A percentile compares a stretch with the other conserved stretches of the same genome.
Conservation (phyloP, 2,113 vertebrate species). For the Gymnocephalus cernua region DNA sequence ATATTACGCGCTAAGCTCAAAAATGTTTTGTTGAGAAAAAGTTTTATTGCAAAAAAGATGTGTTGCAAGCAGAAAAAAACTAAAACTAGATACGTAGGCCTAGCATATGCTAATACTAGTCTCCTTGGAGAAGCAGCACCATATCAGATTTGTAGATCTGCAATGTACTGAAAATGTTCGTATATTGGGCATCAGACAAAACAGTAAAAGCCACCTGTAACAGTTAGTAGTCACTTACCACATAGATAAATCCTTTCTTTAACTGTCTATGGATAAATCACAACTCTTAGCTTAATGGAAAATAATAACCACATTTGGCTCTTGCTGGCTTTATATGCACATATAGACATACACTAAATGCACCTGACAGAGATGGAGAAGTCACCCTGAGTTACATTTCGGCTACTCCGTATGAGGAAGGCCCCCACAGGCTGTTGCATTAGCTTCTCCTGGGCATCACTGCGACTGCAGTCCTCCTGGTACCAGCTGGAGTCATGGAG, state of each 20-base stretch:
- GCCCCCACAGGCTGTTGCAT: constrained; percentile 7
- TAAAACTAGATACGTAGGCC: too few relatives aligned
- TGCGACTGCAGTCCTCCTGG: constrained; percentile 14
- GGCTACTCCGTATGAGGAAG: constrained; percentile 27
- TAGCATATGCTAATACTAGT: too few relatives aligned
- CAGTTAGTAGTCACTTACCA: not conserved
- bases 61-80: too few relatives aligned
- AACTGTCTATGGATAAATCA: too few relatives aligned
- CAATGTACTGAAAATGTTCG: too few relatives aligned
- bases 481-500: constrained; percentile 39
- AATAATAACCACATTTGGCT: too few relatives aligned
- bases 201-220: not conserved
- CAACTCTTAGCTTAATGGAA: too few relatives aligned
- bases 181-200: not conserved
- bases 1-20: too few relatives aligned
- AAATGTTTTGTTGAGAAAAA: too few relatives aligned
- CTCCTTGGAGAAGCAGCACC: not conserved
- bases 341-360: not conserved
- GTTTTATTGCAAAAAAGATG: too few relatives aligned
- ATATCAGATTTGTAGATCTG: not conserved
- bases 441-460: not conserved
- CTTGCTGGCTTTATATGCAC: not conserved
- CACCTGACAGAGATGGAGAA: constrained; percentile 55
- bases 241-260: too few relatives aligned
- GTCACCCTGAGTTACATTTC: rapidly evolving